Evolutionary conservation across 2,797 vertebrate species (phyloP), one percentile per base, ranked within the genome.

Genomic region (Scomberomorus guttatus): DNA sequence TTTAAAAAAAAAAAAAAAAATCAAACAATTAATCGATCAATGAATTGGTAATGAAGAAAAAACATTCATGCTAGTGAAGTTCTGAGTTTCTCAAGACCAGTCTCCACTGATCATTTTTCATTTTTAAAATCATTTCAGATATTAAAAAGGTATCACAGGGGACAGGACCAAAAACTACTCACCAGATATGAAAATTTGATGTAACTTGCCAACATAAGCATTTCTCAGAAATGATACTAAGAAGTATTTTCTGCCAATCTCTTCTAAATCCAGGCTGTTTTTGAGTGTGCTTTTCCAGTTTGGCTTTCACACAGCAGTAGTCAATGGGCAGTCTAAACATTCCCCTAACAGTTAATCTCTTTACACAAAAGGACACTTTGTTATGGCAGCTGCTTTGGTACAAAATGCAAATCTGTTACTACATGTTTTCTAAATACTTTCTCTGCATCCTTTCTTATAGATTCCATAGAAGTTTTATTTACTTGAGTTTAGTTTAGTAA

Each of bases 261-360:
- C 62, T 51, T 65, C 54, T 39, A 18, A 77, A 46, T 76, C 66
- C 61, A 6, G 69, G 14, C 66, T 56, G 67, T 79, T 87, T 74
- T 34, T 37, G 46, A 67, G 50, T 75, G 65, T 74, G 79, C 58
- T 84, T 83, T 82, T 68, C 57, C 78, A 84, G 83, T 82, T 86
- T 88, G 86, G 85, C 87, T 73, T 68, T 52, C 79, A 34, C 13
- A 83, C 90, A 86, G 77, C 73, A 60, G 51, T 61, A 85, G 88
- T 90, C 86, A 85, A 73, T 85, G 85, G 80, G 77, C 80, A 67
- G 85, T 84, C 87, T 90, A 84, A 91, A 85, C 73, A 77, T 91
- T 91, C 75, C 90, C 84, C 84, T 84, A 92, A 92, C 90, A 92
- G 91, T 92, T 94, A 94, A 94, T 94, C 94, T 92, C 90, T 81